These are phyloP conservation scores for Syrrhaptes paradoxus DNA, from an alignment of 2,113 vertebrate species.

Conservation along the genomic window DNA sequence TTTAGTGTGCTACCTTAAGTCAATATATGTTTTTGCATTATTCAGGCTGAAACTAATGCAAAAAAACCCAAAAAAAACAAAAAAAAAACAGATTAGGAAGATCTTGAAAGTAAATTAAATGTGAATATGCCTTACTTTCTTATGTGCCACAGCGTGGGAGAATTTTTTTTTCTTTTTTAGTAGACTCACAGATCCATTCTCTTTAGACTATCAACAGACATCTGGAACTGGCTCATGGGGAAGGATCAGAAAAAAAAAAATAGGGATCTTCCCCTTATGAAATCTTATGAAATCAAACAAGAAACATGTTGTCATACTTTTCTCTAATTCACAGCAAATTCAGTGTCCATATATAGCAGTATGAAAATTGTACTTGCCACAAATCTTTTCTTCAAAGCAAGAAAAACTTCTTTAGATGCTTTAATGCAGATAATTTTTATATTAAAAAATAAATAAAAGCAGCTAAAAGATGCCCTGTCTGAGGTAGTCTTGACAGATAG, in stretches of 20 bases:
- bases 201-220: not conserved
- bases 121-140: not conserved
- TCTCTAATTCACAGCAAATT: not conserved
- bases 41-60: not conserved
- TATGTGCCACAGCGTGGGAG: fast-evolving
- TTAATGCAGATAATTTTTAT: not conserved
- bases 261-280: not conserved
- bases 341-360: fast-evolving
- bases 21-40: not conserved
- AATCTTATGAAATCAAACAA: not conserved
- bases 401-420: not conserved
- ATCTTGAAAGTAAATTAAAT: not conserved
- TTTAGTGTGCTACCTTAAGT: not conserved
- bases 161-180: not conserved
- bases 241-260: not conserved
- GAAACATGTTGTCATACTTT: not conserved
- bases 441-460: not conserved
- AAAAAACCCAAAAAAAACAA: no score
- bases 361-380: not conserved
- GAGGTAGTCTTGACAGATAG: not conserved
- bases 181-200: not conserved
- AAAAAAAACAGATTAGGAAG: not conserved
- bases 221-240: not conserved
- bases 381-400: not conserved
- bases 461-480: not conserved